A percentile compares a stretch with the other conserved stretches of the same genome.
These are phyloP conservation scores for Baronia brevicornis DNA, from an alignment of 2,888 invertebrate species.

Conservation along the genomic window DNA sequence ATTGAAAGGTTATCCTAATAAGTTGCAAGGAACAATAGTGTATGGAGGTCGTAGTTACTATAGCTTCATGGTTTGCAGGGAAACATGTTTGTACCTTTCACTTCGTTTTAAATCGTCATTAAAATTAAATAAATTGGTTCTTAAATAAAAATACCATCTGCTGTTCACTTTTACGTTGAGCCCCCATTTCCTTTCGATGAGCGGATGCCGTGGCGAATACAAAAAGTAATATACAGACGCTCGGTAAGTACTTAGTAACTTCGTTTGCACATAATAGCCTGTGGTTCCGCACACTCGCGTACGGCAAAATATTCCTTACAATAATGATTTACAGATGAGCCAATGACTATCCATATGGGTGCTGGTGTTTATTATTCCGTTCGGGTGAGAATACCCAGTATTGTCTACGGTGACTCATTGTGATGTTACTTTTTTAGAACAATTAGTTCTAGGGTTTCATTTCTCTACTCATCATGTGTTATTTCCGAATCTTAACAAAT, in stretches of 20 bases:
- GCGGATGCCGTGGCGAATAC: constrained; percentile 44
- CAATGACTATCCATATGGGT: constrained; percentile 26
- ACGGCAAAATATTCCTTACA: constrained; percentile 15
- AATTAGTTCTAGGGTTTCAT: constrained; percentile 6
- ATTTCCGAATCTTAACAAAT: too few species aligned
- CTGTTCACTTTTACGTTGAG: constrained; percentile 42
- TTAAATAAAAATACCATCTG: constrained; percentile 8
- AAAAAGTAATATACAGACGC: constrained; percentile 28
- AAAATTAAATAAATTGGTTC: constrained; percentile 7
- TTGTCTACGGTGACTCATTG: constrained; percentile 14
- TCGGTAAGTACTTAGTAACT: constrained; percentile 25
- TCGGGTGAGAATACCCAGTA: constrained; percentile 6
- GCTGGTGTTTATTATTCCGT: constrained; percentile 15
- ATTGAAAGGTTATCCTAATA: too few species aligned
- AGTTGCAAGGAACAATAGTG: too few species aligned
- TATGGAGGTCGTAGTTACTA: too few species aligned
- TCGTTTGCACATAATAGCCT: constrained; percentile 29
- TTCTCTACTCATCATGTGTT: too few species aligned
- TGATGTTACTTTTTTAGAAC: constrained; percentile 8
- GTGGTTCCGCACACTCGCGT: constrained; percentile 17
- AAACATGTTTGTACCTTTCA: too few species aligned
- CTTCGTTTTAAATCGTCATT: too few species aligned
- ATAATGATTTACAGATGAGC: constrained; percentile 27
- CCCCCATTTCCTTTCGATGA: constrained; percentile 56
- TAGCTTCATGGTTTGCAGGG: too few species aligned